These are phyloP conservation scores for Hippocampus zosterae DNA, from an alignment of 2,113 vertebrate genomes.

Conservation along the genomic window DNA sequence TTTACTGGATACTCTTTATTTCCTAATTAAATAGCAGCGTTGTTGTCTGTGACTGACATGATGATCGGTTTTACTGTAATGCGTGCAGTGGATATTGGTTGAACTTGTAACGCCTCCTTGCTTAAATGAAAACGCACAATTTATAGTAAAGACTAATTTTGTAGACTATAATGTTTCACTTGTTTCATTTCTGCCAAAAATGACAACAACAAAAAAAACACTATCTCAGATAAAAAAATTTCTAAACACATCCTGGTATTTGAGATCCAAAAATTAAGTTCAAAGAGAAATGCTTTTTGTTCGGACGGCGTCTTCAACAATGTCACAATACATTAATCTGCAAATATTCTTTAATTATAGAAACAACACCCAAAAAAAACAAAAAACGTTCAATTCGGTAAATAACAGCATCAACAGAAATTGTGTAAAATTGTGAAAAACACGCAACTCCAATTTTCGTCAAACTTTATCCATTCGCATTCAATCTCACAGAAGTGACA, in stretches of 20 bases:
- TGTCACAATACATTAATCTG: conserved; percentile 9
- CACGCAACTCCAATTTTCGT: background rate
- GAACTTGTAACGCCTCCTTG: conserved; percentile 21
- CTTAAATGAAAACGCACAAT: conserved; percentile 55
- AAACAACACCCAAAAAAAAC: conserved; percentile 20
- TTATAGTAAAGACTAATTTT: conserved; percentile 61
- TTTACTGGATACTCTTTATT: background rate
- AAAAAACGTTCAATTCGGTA: conserved; percentile 10
- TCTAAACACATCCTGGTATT: no score
- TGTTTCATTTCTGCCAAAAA: conserved; percentile 4
- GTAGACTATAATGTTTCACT: conserved; percentile 31
- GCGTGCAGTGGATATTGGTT: conserved; percentile 21
- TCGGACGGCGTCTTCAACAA: background rate
- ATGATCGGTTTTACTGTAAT: conserved; percentile 25
- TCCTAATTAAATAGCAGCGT: conserved; percentile 14
- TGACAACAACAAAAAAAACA: background rate
- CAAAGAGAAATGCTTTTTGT: no score
- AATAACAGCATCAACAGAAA: background rate
- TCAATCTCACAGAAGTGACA: no score
- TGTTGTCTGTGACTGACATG: conserved; percentile 17
- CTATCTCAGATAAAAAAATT: no score
- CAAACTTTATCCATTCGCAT: background rate
- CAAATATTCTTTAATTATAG: conserved; percentile 46
- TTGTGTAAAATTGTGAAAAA: background rate
- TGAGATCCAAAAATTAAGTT: no score